Percentiles rank a stretch among this genome's conserved stretches.
Conservation (phyloP, 2,888 invertebrate species). For the Pycnomerus fuliginosus region DNA sequence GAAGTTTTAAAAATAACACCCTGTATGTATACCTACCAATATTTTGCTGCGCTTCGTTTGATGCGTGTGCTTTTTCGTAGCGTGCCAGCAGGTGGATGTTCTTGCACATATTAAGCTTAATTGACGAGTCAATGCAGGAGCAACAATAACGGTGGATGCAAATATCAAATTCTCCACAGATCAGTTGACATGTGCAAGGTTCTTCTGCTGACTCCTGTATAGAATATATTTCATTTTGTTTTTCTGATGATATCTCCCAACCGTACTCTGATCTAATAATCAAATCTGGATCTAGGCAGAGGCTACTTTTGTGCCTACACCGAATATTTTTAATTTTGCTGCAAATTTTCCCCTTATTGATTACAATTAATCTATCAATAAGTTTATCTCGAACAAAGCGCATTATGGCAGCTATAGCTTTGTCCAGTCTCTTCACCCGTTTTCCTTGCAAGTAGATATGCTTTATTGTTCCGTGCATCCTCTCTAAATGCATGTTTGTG, state of each 20-base stretch:
- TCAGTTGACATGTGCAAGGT: slow-evolving; percentile 18
- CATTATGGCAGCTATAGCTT: slow-evolving; percentile 30
- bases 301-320: slow-evolving; percentile 14
- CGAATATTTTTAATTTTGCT: slow-evolving; percentile 20
- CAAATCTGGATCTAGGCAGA: slow-evolving; percentile 3
- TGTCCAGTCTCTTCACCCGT: no score
- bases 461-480: slow-evolving; percentile 25
- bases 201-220: slow-evolving; percentile 4
- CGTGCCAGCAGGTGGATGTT: slow-evolving; percentile 12
- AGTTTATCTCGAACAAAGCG: slow-evolving; percentile 31
- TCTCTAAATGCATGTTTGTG: slow-evolving; percentile 24
- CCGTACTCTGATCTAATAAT: slow-evolving; percentile 3
- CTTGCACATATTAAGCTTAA: slow-evolving; percentile 14
- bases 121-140: slow-evolving; percentile 18
- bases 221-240: slow-evolving; percentile 6
- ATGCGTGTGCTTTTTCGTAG: no score
- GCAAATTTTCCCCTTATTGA: slow-evolving; percentile 31
- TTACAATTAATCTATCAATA: slow-evolving; percentile 26
- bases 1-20: no score
- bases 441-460: no score
- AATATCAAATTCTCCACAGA: slow-evolving; percentile 14
- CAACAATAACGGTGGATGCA: slow-evolving; percentile 24
- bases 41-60: no score
- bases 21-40: no score
- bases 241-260: slow-evolving; percentile 15